Evolutionary conservation across 2,888 invertebrate genomes (phyloP).

Genomic region (Sminthurides aquaticus): DNA sequence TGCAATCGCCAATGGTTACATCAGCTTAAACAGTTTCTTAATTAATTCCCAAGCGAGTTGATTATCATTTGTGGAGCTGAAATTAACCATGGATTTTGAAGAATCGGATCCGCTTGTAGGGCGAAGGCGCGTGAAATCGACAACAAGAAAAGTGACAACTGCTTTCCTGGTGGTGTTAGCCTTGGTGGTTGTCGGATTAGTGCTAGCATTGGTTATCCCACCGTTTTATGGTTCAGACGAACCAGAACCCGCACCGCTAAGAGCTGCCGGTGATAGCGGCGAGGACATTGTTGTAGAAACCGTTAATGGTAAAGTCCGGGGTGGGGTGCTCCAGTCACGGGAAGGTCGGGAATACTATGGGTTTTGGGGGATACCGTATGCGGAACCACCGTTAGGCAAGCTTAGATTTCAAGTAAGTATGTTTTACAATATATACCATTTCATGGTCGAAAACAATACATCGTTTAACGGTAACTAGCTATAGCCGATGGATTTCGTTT

Average conservation of each 20-base stretch:
- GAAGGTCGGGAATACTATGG: constrained; percentile 8
- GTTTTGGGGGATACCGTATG: constrained; percentile 18
- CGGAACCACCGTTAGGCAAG: constrained; percentile 11
- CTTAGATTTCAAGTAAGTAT: constrained; percentile 13
- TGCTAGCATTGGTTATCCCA: background rate
- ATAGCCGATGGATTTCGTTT: no score
- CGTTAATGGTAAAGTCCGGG: constrained; percentile 3
- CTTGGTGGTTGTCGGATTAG: background rate
- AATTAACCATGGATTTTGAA: background rate
- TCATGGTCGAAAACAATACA: no score
- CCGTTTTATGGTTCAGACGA: background rate
- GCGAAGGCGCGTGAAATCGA: background rate
- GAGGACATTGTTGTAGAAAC: background rate
- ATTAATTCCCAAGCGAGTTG: no score
- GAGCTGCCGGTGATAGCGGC: background rate
- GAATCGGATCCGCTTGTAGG: background rate
- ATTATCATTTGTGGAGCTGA: background rate
- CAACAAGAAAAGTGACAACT: background rate
- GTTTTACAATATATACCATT: background rate
- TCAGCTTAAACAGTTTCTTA: no score
- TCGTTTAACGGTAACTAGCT: no score
- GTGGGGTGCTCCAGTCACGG: background rate
- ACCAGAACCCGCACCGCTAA: background rate
- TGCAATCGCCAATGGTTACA: no score
- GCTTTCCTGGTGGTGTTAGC: background rate